These are phyloP conservation scores for Philopotamus ludificatus DNA, from an alignment of 1,140 invertebrate genomes.

Conservation along the genomic window DNA sequence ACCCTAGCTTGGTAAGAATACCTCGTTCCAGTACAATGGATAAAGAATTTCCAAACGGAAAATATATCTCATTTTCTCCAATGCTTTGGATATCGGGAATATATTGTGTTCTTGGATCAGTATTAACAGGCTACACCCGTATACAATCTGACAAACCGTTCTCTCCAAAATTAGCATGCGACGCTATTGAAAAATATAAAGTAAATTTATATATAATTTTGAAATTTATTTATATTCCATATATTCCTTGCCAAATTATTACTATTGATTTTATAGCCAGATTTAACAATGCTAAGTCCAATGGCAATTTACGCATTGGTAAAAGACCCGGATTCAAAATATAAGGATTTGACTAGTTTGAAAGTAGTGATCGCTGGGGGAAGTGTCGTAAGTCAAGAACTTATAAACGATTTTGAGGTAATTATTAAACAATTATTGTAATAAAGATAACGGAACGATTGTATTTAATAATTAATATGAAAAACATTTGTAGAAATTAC, in stretches of 20 bases:
- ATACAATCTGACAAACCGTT: slow-evolving; percentile 8
- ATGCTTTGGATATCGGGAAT: slow-evolving; percentile 12
- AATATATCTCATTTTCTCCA: no score
- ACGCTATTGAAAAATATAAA: background rate
- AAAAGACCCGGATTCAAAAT: background rate
- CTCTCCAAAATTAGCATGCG: background rate
- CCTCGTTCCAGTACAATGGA: no score
- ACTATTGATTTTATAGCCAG: slow-evolving; percentile 1
- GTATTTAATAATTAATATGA: background rate
- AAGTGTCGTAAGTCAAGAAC: slow-evolving; percentile 2
- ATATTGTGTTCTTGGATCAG: background rate
- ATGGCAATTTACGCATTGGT: background rate
- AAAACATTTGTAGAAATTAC: slow-evolving; percentile 1
- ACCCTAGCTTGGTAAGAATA: no score
- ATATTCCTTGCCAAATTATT: background rate
- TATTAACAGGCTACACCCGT: background rate
- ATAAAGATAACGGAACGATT: background rate
- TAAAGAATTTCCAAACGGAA: no score
- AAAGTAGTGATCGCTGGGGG: background rate
- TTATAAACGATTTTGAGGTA: background rate
- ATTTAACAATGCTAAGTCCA: background rate
- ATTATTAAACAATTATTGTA: background rate
- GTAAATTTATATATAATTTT: no score
- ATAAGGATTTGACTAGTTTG: slow-evolving; percentile 7
- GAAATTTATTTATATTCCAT: background rate